Evolutionary conservation across 2,888 invertebrate species (phyloP), one percentile per base, ranked within the genome.

Genomic region (Trachelus tabidus): DNA sequence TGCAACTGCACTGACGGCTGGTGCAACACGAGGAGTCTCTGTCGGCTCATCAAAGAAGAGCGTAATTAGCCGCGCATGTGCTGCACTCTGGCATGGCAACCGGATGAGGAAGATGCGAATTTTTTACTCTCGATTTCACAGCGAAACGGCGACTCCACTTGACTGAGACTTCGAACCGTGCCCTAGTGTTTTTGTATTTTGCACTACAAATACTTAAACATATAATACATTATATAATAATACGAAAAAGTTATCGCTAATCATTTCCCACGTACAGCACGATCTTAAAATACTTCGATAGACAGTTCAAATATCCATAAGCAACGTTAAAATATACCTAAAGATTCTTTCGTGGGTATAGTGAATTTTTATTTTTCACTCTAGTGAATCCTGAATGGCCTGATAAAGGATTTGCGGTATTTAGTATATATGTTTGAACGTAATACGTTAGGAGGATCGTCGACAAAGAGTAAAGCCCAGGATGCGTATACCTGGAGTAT

Each of bases 1-100:
- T 83, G 83, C 81, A 82, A 80, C 81, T 82, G 79, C 79, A 79
- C 33, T 71, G 71, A 31, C 33, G 71, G 71, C 15, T 71, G 71
- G 71, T 33, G 71, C 33, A 71, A 35, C 73, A 56, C 68, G 40
- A 69, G 9, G 56, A 56, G 56, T 15, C 68, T 73, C 75, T 80
- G 86, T 83, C 85, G 83, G 83, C 84, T 85, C 85, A 84, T 88
- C 88, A 88, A 88, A 88, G 88, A 78, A 81, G 83, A 88, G 84
- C 87, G 88, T 88, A 88, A 88, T 88, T 88, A 88, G 88, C 87
- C 84, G 87, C 85, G 88, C 88, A 88, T 88, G 87, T 87, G 85
- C 86, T 85, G 84, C 85, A 83, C 84, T 82, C 82, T 77, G 78
- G 80, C 81, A 81, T 79, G 80, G 79, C 78, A 75, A 78, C 77